Conservation (phyloP, 2,797 vertebrate genomes). For the Pampus argenteus region DNA sequence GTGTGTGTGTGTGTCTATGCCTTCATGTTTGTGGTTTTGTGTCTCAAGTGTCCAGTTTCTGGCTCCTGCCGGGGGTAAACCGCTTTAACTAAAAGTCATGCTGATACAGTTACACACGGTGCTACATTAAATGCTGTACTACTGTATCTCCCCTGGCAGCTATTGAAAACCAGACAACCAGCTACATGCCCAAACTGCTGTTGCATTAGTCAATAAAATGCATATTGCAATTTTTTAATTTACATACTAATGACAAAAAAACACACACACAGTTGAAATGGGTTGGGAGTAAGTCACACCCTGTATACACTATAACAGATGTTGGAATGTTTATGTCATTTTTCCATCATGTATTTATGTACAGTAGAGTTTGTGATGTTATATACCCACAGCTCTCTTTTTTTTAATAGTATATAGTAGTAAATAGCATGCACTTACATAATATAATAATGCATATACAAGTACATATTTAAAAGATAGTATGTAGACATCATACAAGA, state of each 20-base stretch:
- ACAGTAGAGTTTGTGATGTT: not conserved
- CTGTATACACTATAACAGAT: not conserved
- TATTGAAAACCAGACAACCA: not conserved
- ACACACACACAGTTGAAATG: not conserved
- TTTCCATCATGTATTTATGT: not conserved
- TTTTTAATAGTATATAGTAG: too few species aligned
- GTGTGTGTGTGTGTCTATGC: not conserved
- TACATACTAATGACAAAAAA: not conserved
- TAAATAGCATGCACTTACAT: not conserved
- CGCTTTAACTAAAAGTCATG: not conserved
- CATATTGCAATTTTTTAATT: not conserved
- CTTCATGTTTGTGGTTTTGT: constrained; percentile 35
- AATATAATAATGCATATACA: not conserved
- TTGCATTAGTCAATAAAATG: not conserved
- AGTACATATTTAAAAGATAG: too few species aligned
- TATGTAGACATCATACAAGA: not conserved
- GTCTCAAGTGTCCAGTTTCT: constrained; percentile 40
- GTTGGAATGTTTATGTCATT: not conserved
- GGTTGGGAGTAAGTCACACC: not conserved
- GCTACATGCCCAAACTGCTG: not conserved
- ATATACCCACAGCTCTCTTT: not conserved
- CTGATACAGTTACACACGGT: not conserved
- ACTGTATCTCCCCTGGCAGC: not conserved
- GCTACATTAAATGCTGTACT: too few species aligned
- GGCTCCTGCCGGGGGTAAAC: constrained; percentile 17